Evolutionary conservation across 2,888 invertebrate species (phyloP).

Genomic region (Achlya flavicornis): DNA sequence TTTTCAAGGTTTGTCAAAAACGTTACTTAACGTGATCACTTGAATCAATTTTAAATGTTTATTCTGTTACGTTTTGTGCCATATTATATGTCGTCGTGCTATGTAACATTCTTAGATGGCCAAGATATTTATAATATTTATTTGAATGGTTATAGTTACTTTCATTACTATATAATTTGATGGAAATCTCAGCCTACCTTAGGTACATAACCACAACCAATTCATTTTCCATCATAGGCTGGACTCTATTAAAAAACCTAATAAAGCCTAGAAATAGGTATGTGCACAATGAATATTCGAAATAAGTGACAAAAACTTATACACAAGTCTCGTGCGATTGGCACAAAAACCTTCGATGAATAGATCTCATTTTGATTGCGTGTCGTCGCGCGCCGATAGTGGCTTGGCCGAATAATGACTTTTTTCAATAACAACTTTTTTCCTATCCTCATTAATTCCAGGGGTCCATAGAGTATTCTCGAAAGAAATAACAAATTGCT

Average conservation of each 20-base stretch:
- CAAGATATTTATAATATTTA: not conserved
- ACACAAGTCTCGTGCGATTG: slow-evolving; percentile 6
- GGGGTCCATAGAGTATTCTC: slow-evolving; percentile 40
- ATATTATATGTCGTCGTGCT: slow-evolving; percentile 8
- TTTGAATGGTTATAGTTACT: not conserved
- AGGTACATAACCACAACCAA: no score
- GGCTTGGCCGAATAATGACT: not conserved
- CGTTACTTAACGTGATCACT: slow-evolving; percentile 49
- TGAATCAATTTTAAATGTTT: slow-evolving; percentile 50
- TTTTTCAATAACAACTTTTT: slow-evolving; percentile 24
- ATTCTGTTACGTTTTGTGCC: slow-evolving; percentile 32
- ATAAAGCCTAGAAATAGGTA: not conserved
- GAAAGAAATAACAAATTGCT: slow-evolving; percentile 42
- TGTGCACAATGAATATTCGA: not conserved
- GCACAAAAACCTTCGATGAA: slow-evolving; percentile 8
- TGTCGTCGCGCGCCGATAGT: not conserved
- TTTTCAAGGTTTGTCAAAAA: slow-evolving; percentile 54
- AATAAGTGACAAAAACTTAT: slow-evolving; percentile 3
- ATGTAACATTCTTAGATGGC: slow-evolving; percentile 2
- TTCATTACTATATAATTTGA: not conserved
- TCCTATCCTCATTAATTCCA: slow-evolving; percentile 45
- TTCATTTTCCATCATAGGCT: no score
- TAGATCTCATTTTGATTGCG: slow-evolving; percentile 11
- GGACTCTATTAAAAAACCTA: not conserved
- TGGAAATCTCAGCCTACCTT: not conserved